phyloP scores from a whole-genome alignment of 2,797 vertebrate species.

The Oreonectes daqikongensis region DNA sequence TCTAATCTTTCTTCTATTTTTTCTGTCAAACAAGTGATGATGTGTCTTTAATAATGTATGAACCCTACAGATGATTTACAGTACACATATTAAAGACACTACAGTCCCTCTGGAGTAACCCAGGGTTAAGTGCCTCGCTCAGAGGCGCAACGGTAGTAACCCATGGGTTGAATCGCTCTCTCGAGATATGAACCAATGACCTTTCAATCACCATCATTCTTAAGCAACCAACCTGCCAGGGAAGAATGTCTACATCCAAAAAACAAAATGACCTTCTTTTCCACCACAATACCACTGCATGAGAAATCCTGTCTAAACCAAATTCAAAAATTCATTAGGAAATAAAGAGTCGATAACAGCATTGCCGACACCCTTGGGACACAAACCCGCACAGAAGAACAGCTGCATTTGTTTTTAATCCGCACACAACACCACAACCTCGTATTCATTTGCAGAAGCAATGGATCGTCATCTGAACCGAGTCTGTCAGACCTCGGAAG shows the following conservation, averaged over 20 bases:
- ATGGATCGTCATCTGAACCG: conserved; percentile 42
- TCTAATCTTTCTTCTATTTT: too few species aligned
- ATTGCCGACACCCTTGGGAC: not conserved
- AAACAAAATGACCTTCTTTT: conserved; percentile 4
- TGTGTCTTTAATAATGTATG: conserved; percentile 2
- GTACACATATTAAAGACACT: not conserved
- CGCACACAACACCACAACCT: conserved; percentile 10
- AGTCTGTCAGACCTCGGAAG: not conserved
- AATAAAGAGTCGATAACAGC: conserved; percentile 35
- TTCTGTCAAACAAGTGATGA: not conserved
- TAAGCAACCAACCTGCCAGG: not conserved
- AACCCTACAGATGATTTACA: not conserved
- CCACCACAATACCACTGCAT: conserved; percentile 9
- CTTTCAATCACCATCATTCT: conserved; percentile 10
- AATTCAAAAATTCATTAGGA: conserved; percentile 29
- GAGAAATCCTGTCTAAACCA: not conserved
- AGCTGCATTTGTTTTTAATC: conserved; percentile 18
- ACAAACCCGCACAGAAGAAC: conserved; percentile 1
- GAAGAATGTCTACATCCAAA: not conserved
- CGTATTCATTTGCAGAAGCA: conserved; percentile 28
- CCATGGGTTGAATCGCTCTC: not conserved
- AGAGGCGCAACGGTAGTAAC: not conserved
- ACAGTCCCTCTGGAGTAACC: not conserved
- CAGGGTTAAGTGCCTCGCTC: not conserved
- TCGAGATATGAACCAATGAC: not conserved